Evolutionary conservation across 2,797 vertebrate species (phyloP).

Genomic region (Epinephelus awoara): DNA sequence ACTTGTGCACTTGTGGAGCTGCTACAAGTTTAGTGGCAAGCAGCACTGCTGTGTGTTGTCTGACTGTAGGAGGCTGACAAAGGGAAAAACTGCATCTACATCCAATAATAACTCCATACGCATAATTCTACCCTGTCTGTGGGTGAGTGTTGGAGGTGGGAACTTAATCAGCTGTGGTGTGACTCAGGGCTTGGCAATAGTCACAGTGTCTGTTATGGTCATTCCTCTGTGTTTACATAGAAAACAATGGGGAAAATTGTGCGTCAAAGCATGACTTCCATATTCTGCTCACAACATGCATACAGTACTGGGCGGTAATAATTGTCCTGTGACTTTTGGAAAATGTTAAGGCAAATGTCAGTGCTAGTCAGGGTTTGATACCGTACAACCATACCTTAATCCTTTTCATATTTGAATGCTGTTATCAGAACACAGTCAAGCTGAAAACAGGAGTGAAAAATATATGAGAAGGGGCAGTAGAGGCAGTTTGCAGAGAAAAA

Average conservation of each 20-base stretch:
- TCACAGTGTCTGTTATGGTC: constrained; percentile 40
- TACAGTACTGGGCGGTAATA: background rate
- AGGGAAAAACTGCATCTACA: background rate
- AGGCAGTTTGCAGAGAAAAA: background rate
- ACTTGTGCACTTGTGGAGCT: background rate
- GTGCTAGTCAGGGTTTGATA: background rate
- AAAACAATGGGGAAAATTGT: constrained; percentile 28
- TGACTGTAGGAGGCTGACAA: background rate
- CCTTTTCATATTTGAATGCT: constrained; percentile 30
- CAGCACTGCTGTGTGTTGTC: background rate
- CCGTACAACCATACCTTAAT: background rate
- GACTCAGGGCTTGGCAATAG: constrained; percentile 33
- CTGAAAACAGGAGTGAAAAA: background rate
- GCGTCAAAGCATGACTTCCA: background rate
- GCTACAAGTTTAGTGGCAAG: background rate
- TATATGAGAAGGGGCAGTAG: background rate
- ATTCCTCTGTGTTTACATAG: constrained; percentile 29
- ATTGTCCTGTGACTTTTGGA: background rate
- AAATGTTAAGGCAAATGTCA: too few relatives aligned
- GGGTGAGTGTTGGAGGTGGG: background rate
- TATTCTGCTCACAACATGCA: background rate
- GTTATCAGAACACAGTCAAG: background rate
- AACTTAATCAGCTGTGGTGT: constrained; percentile 2
- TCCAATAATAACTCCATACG: background rate
- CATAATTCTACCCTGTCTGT: constrained; percentile 7